Evolutionary conservation across 2,888 invertebrate species (phyloP).

Genomic region (Linhomoeus sp.): DNA sequence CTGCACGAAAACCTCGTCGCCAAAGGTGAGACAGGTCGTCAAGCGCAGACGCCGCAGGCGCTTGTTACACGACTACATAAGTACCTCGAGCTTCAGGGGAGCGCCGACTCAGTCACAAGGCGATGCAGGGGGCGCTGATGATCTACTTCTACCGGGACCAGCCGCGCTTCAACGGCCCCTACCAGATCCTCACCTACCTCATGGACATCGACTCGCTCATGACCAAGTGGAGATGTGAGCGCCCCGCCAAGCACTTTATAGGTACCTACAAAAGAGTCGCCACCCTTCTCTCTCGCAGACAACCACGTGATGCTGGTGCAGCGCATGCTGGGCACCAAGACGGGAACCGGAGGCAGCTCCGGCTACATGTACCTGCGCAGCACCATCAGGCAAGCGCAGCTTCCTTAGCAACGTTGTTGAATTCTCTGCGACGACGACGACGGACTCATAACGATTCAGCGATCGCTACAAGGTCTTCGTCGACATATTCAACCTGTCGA

Average conservation of each 20-base stretch:
- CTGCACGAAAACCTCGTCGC: constrained; percentile 61
- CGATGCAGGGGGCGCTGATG: constrained; percentile 90
- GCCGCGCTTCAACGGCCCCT: constrained; percentile 90
- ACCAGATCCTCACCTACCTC: constrained; percentile 71
- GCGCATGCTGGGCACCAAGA: constrained; percentile 90
- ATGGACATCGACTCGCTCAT: constrained; percentile 96
- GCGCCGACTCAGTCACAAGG: constrained; percentile 64
- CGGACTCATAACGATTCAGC: too few species aligned
- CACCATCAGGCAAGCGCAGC: constrained; percentile 73
- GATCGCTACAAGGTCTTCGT: constrained; percentile 96
- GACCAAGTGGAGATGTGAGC: constrained; percentile 94
- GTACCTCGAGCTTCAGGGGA: too few species aligned
- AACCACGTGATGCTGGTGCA: constrained; percentile 97
- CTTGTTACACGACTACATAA: too few species aligned
- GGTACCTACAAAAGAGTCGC: too few species aligned
- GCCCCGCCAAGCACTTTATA: too few species aligned
- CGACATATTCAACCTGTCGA: constrained; percentile 88
- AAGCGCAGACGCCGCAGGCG: too few species aligned
- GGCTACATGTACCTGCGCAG: constrained; percentile 93
- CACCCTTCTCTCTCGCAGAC: constrained; percentile 41
- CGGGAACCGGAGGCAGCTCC: constrained; percentile 91
- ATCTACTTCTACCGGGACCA: constrained; percentile 90
- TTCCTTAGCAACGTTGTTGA: too few species aligned
- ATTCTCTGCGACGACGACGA: too few species aligned
- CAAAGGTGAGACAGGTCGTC: too few species aligned